Evolutionary conservation across 2,797 vertebrate species (phyloP).

Genomic region (Danio kyathit): DNA sequence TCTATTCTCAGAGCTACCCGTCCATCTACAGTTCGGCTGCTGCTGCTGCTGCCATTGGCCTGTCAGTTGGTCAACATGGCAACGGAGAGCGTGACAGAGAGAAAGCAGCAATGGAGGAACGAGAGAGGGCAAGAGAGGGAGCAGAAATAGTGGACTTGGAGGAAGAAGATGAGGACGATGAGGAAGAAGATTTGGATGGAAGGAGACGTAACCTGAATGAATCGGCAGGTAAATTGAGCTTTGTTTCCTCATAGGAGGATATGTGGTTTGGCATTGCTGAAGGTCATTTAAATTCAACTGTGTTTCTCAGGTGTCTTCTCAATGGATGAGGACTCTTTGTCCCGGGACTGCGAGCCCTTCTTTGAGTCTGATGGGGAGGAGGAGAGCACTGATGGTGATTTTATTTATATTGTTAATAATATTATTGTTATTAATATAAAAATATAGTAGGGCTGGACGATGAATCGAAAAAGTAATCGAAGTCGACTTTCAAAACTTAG

Average conservation of each 20-base stretch:
- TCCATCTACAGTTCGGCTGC: constrained; percentile 80
- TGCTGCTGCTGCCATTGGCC: constrained; percentile 55
- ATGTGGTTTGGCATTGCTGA: background rate
- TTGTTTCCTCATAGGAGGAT: background rate
- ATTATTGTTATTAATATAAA: background rate
- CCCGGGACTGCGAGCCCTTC: constrained; percentile 90
- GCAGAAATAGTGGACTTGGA: constrained; percentile 73
- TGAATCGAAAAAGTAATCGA: no score
- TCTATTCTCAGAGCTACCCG: constrained; percentile 86
- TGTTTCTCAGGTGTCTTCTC: constrained; percentile 85
- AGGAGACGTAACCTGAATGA: constrained; percentile 71
- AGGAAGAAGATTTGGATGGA: constrained; percentile 78
- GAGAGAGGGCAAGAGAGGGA: constrained; percentile 64
- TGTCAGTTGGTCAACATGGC: constrained; percentile 61
- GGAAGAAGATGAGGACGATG: constrained; percentile 75
- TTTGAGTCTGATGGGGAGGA: constrained; percentile 92
- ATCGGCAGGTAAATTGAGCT: constrained; percentile 67
- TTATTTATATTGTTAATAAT: background rate
- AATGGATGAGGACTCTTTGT: constrained; percentile 92
- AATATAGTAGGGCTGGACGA: no score
- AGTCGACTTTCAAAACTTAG: no score
- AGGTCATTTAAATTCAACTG: background rate
- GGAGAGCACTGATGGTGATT: constrained; percentile 91
- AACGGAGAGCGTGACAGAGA: constrained; percentile 72
- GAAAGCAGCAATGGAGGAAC: constrained; percentile 62